phyloP scores from a whole-genome alignment of 35 echinoderm and acorn worm genomes.

The Ptychodera flava region DNA sequence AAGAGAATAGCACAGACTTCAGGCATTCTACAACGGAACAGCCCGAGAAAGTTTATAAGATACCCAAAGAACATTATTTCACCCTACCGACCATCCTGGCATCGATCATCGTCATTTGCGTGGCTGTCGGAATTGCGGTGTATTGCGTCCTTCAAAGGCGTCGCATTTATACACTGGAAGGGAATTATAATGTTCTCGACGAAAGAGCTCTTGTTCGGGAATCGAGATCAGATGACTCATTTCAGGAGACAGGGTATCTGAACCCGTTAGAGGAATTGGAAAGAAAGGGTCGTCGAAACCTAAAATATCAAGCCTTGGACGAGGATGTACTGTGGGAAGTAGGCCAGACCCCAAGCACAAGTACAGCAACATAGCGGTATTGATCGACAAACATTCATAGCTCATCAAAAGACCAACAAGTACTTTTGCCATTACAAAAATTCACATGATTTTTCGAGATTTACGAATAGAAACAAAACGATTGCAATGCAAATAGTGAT shows the following conservation, averaged over 20 bases:
- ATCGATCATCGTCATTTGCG: not conserved
- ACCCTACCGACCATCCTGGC: not conserved
- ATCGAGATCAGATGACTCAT: not conserved
- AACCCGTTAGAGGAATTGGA: not conserved
- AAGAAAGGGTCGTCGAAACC: not conserved
- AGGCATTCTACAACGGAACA: not conserved
- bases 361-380: too few species aligned
- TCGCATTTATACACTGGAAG: not conserved
- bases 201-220: not conserved
- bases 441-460: too few species aligned
- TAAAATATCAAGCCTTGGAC: not conserved
- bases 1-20: too few species aligned
- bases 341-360: too few species aligned
- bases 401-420: too few species aligned
- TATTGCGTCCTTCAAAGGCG: not conserved
- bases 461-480: too few species aligned
- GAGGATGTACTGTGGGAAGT: not conserved
- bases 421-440: too few species aligned
- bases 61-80: not conserved
- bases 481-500: too few species aligned
- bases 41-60: not conserved
- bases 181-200: not conserved
- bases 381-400: too few species aligned
- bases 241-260: not conserved
- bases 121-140: not conserved